phyloP scores from a whole-genome alignment of 2,888 invertebrate genomes.

The Mycalesis mineus region DNA sequence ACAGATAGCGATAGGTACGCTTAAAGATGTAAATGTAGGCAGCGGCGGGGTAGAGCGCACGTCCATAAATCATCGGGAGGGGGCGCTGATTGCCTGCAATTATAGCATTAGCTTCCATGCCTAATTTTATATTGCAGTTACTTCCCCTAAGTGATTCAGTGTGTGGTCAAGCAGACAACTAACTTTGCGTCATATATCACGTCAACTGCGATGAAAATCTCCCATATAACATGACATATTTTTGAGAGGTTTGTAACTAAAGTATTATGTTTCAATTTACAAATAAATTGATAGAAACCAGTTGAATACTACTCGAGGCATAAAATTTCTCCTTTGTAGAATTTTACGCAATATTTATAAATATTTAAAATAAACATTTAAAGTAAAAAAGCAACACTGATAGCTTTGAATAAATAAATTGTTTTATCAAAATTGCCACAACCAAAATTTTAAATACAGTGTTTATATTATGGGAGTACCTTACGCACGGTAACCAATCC shows the following conservation, averaged over 20 bases:
- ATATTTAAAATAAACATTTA: no score
- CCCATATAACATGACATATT: no score
- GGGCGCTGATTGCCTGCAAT: constrained; percentile 72
- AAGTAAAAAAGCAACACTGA: background rate
- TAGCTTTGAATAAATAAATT: background rate
- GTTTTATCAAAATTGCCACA: background rate
- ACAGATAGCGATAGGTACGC: constrained; percentile 38
- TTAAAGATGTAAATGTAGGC: constrained; percentile 60
- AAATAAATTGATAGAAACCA: no score
- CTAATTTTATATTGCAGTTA: constrained; percentile 61
- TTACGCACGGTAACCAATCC: constrained; percentile 53
- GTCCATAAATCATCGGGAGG: constrained; percentile 66
- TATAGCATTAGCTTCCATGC: constrained; percentile 73
- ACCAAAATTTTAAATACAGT: background rate
- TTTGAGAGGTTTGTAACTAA: no score
- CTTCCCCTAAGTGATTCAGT: constrained; percentile 37
- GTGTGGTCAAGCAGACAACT: constrained; percentile 42
- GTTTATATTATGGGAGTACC: constrained; percentile 17
- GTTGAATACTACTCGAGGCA: no score
- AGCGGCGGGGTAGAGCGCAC: constrained; percentile 27
- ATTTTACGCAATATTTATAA: no score
- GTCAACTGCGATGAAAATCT: no score
- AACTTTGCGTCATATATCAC: background rate
- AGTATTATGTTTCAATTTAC: no score
- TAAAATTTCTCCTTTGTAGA: no score